Evolutionary conservation across 2,888 invertebrate species (phyloP).

Genomic region (Rotaria socialis): DNA sequence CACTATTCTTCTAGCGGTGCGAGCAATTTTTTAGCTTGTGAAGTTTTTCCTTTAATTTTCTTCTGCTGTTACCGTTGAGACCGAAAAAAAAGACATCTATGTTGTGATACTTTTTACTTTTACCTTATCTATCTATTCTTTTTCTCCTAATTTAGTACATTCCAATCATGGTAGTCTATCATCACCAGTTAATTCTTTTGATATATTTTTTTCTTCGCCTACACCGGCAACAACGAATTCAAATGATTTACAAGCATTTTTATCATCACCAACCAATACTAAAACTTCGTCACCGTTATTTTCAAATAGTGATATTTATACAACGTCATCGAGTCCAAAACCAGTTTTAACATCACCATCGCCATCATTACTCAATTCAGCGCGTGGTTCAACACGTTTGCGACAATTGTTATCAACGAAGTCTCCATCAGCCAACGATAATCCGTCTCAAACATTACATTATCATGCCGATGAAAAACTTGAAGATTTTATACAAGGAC

Average conservation of each 20-base stretch:
- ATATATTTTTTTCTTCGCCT: background rate
- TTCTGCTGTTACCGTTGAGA: too few species aligned
- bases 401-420: constrained; percentile 3
- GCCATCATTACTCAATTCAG: background rate
- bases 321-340: background rate
- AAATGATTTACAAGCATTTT: background rate
- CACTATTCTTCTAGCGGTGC: too few species aligned
- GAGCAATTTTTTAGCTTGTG: too few species aligned
- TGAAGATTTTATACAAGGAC: constrained; percentile 6
- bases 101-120: too few species aligned
- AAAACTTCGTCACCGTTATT: background rate
- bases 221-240: background rate
- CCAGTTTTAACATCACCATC: background rate
- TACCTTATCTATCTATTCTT: background rate
- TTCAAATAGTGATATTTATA: background rate
- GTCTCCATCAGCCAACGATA: background rate
- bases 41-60: too few species aligned
- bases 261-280: background rate
- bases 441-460: background rate
- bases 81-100: too few species aligned
- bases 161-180: constrained; percentile 10
- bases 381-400: constrained; percentile 1
- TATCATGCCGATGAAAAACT: background rate
- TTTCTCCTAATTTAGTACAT: background rate
- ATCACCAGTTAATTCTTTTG: background rate